These are phyloP conservation scores for Ptychochromis oligacanthus DNA, from an alignment of 2,113 vertebrate genomes.

Conservation along the genomic window DNA sequence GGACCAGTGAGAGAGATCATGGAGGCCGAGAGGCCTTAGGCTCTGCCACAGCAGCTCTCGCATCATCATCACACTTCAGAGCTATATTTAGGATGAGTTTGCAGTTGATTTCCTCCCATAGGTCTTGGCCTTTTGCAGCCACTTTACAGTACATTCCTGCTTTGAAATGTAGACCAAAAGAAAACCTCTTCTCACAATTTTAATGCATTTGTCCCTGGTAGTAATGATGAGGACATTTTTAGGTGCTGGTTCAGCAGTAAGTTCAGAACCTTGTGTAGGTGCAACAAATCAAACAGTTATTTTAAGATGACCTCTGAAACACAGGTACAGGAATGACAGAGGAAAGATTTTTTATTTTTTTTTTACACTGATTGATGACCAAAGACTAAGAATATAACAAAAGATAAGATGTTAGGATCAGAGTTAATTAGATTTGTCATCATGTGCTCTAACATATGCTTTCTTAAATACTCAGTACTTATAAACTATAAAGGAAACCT, in stretches of 20 bases:
- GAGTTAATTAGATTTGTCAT: background rate
- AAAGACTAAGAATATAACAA: background rate
- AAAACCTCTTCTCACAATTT: background rate
- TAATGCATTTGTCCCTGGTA: background rate
- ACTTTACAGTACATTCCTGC: background rate
- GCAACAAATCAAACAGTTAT: slow-evolving; percentile 15
- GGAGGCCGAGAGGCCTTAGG: slow-evolving; percentile 36
- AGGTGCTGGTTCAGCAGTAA: background rate
- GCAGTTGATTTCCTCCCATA: slow-evolving; percentile 12
- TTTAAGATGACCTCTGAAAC: background rate
- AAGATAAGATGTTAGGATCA: background rate
- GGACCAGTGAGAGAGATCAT: slow-evolving; percentile 40
- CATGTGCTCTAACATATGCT: background rate
- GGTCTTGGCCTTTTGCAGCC: slow-evolving; percentile 4
- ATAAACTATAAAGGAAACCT: background rate
- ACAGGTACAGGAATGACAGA: background rate
- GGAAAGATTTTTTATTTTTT: slow-evolving; percentile 17
- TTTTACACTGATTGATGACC: slow-evolving; percentile 2
- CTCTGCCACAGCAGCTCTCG: slow-evolving; percentile 32
- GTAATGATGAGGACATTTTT: background rate
- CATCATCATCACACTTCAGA: slow-evolving; percentile 44
- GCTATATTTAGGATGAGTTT: slow-evolving; percentile 49
- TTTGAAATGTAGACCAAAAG: background rate
- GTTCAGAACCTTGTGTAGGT: slow-evolving; percentile 7
- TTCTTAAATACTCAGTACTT: background rate